A percentile compares a stretch with the other conserved stretches of the same genome.
These are phyloP conservation scores for Perodicticus potto DNA, from an alignment of 2,797 vertebrate genomes.

Conservation along the genomic window DNA sequence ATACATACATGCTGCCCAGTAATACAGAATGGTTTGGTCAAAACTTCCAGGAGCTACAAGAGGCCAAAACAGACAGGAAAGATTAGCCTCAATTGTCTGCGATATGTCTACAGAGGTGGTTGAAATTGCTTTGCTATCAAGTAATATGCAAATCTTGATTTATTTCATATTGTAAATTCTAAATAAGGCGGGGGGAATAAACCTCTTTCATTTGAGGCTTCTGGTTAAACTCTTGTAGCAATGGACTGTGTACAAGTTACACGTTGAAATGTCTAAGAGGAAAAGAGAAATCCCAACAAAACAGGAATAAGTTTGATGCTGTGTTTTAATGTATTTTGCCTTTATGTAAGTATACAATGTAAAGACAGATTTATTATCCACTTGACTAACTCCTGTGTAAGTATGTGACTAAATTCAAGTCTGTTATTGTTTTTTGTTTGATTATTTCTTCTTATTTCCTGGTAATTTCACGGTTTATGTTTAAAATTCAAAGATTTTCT, in stretches of 20 bases:
- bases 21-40: constrained; percentile 1
- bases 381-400: background rate
- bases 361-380: background rate
- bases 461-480: background rate
- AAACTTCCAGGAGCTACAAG: background rate
- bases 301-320: background rate
- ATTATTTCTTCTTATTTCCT: constrained; percentile 22
- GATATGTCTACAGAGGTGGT: background rate
- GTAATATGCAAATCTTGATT: background rate
- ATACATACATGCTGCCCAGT: background rate
- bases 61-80: constrained; percentile 25
- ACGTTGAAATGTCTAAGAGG: background rate
- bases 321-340: constrained; percentile 31
- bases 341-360: background rate
- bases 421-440: background rate
- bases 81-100: background rate
- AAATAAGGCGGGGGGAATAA: background rate
- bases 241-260: background rate
- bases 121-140: constrained; percentile 46
- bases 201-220: background rate
- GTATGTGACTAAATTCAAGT: background rate
- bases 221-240: constrained; percentile 17
- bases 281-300: constrained; percentile 24
- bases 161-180: background rate
- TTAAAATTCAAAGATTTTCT: constrained; percentile 28